phyloP scores from a whole-genome alignment of 1,140 invertebrate genomes.

The Helicorthomorpha holstii region DNA sequence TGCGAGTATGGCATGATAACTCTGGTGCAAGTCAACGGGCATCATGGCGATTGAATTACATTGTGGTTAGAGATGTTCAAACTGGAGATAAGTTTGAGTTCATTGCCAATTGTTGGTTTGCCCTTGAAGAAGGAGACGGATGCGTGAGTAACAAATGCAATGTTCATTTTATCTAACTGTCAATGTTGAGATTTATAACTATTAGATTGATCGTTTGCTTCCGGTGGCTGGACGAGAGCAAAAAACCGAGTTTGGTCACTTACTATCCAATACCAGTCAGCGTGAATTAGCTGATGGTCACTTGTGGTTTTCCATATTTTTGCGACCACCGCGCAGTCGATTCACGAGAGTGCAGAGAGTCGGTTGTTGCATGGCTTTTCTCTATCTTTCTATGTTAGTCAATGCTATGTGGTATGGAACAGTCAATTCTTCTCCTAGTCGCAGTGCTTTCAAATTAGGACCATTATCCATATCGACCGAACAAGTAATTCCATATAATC shows the following conservation, averaged over 20 bases:
- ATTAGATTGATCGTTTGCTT: conserved; percentile 33
- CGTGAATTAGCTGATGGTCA: conserved; percentile 36
- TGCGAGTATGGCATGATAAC: conserved; percentile 39
- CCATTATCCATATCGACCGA: conserved; percentile 25
- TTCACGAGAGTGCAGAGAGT: conserved; percentile 34
- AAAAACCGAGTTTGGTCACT: conserved; percentile 28
- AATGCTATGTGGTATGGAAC: conserved; percentile 37
- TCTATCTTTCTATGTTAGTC: conserved; percentile 35
- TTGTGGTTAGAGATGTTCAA: conserved; percentile 34
- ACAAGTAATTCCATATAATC: conserved; percentile 11
- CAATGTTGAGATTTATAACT: neutral
- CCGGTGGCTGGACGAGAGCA: conserved; percentile 32
- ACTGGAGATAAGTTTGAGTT: conserved; percentile 34
- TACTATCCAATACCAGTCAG: conserved; percentile 28
- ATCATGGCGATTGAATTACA: conserved; percentile 34
- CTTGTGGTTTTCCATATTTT: conserved; percentile 38
- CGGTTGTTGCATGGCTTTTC: conserved; percentile 34
- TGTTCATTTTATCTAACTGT: too few species aligned
- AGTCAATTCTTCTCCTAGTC: conserved; percentile 15
- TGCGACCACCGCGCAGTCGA: conserved; percentile 31
- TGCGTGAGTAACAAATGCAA: conserved; percentile 16
- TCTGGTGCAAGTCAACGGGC: conserved; percentile 30
- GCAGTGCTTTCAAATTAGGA: conserved; percentile 24
- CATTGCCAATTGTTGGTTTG: conserved; percentile 34
- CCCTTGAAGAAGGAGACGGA: conserved; percentile 37